Conservation (phyloP, 2,888 invertebrate species). For the Scaptomyza polygonia region DNA sequence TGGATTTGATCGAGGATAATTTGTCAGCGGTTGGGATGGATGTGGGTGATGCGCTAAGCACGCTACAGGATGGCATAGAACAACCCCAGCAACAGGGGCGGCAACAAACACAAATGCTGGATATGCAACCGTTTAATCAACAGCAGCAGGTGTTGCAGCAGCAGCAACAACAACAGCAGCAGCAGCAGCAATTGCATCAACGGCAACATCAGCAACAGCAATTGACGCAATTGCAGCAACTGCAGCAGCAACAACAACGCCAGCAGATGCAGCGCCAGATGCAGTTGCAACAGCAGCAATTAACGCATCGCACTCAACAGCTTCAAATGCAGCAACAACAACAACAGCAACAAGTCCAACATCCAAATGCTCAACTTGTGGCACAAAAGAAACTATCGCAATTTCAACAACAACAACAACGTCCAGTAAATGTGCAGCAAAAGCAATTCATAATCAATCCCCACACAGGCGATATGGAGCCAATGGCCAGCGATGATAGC, state of each 20-base stretch:
- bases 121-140: slow-evolving; percentile 49
- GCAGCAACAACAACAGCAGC: slow-evolving; percentile 36
- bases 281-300: slow-evolving; percentile 46
- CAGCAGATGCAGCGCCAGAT: slow-evolving; percentile 43
- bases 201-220: slow-evolving; percentile 44
- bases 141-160: slow-evolving; percentile 41
- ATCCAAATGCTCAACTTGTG: slow-evolving; percentile 30
- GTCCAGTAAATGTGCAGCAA: slow-evolving; percentile 80
- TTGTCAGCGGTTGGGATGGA: slow-evolving; percentile 84
- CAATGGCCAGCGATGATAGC: slow-evolving; percentile 89
- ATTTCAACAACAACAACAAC: slow-evolving; percentile 49
- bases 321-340: slow-evolving; percentile 57
- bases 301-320: slow-evolving; percentile 15
- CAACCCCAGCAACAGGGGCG: slow-evolving; percentile 49
- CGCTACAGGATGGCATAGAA: slow-evolving; percentile 63
- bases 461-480: slow-evolving; percentile 93
- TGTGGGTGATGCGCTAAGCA: slow-evolving; percentile 71
- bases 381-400: slow-evolving; percentile 44
- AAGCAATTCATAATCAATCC: slow-evolving; percentile 94
- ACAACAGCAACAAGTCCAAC: slow-evolving; percentile 30
- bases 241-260: slow-evolving; percentile 50
- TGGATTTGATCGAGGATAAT: slow-evolving; percentile 85
- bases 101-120: slow-evolving; percentile 60
- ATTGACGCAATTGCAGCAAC: slow-evolving; percentile 46
- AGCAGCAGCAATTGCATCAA: slow-evolving; percentile 45